Conservation (phyloP, 2,113 vertebrate species). For the Anguilla rostrata region DNA sequence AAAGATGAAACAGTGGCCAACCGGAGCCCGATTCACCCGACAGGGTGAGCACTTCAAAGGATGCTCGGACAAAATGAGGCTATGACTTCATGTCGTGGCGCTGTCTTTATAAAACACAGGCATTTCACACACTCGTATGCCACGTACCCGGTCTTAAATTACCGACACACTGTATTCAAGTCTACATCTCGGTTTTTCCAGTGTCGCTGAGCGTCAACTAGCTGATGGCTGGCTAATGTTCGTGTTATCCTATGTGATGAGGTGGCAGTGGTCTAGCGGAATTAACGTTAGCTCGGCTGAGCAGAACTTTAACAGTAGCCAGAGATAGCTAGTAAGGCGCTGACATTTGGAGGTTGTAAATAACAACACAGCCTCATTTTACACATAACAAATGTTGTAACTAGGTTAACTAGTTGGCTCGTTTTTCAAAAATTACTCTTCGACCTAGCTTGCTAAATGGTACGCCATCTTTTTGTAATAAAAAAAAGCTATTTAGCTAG, state of each 20-base stretch:
- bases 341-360: background rate
- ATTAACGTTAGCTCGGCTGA: conserved; percentile 1
- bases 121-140: background rate
- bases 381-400: background rate
- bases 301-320: background rate
- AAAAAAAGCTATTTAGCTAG: background rate
- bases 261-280: conserved; percentile 2
- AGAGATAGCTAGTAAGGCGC: background rate
- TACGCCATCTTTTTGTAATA: background rate
- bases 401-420: too few species aligned
- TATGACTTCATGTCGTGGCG: background rate
- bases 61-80: background rate
- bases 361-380: background rate
- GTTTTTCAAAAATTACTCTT: background rate
- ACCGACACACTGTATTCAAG: background rate
- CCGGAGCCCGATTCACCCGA: background rate
- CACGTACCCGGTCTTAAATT: background rate
- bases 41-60: background rate
- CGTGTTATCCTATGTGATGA: background rate
- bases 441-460: background rate
- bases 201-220: background rate
- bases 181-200: background rate
- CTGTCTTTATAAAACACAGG: background rate
- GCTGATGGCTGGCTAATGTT: background rate
- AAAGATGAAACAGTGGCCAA: background rate